Percentiles rank a stretch among this genome's conserved stretches.
These are phyloP conservation scores for Phocoena sinus DNA, from an alignment of 2,113 vertebrate species.

Conservation along the genomic window DNA sequence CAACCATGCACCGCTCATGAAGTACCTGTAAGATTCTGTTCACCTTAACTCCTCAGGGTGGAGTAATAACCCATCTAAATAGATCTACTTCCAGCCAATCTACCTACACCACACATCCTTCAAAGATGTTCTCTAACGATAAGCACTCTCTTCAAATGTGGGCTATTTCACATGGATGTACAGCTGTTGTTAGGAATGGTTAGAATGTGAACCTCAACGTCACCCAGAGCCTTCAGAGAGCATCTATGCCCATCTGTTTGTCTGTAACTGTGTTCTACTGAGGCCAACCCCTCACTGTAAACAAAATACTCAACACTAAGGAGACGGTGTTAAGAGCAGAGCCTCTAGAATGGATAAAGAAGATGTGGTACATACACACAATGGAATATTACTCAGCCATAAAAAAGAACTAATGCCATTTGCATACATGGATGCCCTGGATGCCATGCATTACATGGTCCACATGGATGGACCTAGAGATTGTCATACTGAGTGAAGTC, in stretches of 20 bases:
- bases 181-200: not conserved
- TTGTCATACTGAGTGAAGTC: too few relatives aligned
- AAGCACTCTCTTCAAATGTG: not conserved
- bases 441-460: too few relatives aligned
- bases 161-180: not conserved
- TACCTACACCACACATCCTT: not conserved
- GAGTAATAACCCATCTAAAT: not conserved
- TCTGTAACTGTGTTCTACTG: not conserved
- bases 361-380: too few relatives aligned
- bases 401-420: too few relatives aligned
- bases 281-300: not conserved
- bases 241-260: not conserved
- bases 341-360: not conserved
- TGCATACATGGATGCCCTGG: too few relatives aligned
- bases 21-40: not conserved
- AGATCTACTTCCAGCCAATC: not conserved
- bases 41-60: not conserved
- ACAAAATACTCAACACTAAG: not conserved
- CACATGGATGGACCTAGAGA: too few relatives aligned
- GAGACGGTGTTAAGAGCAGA: not conserved
- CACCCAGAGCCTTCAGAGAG: not conserved
- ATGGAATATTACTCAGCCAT: too few relatives aligned
- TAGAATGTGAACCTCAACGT: not conserved
- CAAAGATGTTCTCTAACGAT: not conserved
- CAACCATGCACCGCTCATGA: not conserved